Conservation (phyloP, 2,797 vertebrate genomes). For the Scarus forsteni region DNA sequence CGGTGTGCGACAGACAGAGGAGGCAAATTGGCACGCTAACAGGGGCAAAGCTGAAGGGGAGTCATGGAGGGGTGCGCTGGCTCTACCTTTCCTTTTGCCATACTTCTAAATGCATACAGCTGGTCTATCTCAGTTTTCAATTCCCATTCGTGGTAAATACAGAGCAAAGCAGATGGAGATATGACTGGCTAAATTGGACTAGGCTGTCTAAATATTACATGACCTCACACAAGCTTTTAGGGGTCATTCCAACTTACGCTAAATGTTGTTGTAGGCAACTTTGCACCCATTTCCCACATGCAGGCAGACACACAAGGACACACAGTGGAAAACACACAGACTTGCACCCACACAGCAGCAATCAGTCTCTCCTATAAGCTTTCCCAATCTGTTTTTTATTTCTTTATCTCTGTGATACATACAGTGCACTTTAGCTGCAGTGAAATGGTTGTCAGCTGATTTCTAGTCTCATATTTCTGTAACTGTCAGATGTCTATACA, state of each 20-base stretch:
- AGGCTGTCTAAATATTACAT: slow-evolving; percentile 78
- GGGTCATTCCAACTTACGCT: slow-evolving; percentile 69
- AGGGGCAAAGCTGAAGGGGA: slow-evolving; percentile 34
- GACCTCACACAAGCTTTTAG: slow-evolving; percentile 75
- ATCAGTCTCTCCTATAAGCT: slow-evolving; percentile 41
- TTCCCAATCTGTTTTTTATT: slow-evolving; percentile 49
- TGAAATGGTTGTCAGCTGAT: slow-evolving; percentile 69
- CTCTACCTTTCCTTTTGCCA: slow-evolving; percentile 57
- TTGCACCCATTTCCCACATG: slow-evolving; percentile 47
- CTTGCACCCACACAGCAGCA: slow-evolving; percentile 9
- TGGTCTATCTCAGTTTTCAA: slow-evolving; percentile 75
- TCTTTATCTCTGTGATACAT: slow-evolving; percentile 53
- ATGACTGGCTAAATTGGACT: slow-evolving; percentile 76
- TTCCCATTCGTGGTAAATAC: slow-evolving; percentile 73
- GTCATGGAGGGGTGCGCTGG: slow-evolving; percentile 1
- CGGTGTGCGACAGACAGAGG: slow-evolving; percentile 32
- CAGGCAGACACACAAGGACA: slow-evolving; percentile 42
- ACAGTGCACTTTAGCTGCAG: slow-evolving; percentile 55
- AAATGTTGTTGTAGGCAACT: slow-evolving; percentile 69
- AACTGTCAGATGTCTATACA: slow-evolving; percentile 37
- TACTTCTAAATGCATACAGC: slow-evolving; percentile 78
- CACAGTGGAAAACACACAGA: slow-evolving; percentile 26
- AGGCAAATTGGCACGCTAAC: slow-evolving; percentile 63
- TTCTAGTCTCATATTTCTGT: slow-evolving; percentile 59
- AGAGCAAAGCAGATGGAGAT: slow-evolving; percentile 76